A percentile compares a stretch with the other conserved stretches of the same genome.
phyloP scores from a whole-genome alignment of 2,888 invertebrate species.

The Brenthis daphne region DNA sequence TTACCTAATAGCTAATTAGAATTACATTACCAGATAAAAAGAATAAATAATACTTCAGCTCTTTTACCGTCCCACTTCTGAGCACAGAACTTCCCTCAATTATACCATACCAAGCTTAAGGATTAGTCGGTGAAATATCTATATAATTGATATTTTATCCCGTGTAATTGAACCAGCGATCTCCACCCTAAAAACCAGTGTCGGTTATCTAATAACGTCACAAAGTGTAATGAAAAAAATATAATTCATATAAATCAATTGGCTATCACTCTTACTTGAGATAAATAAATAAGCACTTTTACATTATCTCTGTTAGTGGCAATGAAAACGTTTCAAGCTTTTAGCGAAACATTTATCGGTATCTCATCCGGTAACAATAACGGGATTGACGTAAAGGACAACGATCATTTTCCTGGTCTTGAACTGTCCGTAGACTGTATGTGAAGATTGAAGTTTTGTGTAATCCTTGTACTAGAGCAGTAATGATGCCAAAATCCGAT shows the following conservation, averaged over 20 bases:
- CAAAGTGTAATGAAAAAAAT: background rate
- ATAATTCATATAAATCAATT: conserved; percentile 13
- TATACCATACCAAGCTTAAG: too few species aligned
- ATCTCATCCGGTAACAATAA: conserved; percentile 68
- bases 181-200: background rate
- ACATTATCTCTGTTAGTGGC: conserved; percentile 29
- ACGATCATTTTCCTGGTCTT: conserved; percentile 16
- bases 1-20: too few species aligned
- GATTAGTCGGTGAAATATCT: too few species aligned
- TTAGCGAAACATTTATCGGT: conserved; percentile 24
- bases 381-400: conserved; percentile 30
- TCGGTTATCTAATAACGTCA: background rate
- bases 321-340: conserved; percentile 32
- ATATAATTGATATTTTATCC: too few species aligned
- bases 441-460: background rate
- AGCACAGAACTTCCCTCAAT: too few species aligned
- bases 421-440: background rate
- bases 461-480: too few species aligned
- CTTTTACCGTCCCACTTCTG: too few species aligned
- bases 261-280: background rate
- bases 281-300: conserved; percentile 14
- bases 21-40: too few species aligned
- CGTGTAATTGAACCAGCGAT: too few species aligned
- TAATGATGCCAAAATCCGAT: too few species aligned
- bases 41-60: too few species aligned